Base-by-base conservation (phyloP, 2,888 invertebrate genomes). In the Lathronympha strigana region DNA sequence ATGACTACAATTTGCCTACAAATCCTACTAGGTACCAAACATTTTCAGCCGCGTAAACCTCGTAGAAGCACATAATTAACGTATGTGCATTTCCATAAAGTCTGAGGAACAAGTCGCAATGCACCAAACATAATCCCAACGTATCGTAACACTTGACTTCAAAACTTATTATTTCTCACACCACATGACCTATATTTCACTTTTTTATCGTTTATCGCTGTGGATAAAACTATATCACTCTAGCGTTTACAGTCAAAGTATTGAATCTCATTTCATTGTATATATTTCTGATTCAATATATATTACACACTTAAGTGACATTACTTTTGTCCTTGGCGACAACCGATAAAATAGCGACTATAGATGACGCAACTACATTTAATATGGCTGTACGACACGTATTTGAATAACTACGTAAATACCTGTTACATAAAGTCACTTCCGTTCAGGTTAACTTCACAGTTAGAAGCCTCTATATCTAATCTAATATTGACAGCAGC, bases 391-490 rank as follows among this genome's bases (percentile, higher is more conserved):
- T 19, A 40, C 2, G 45, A 45, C 13, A 38, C 2, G 43, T 21
- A 5, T 53, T 33, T 36, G 21, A n/a, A n/a, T 36, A 36, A 53
- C 21, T 36, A 53, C 53, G 17, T 31, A 57, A 11, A 25, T 45
- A 57, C 45, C 57, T 57, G 57, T 45, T 45, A 57, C 25, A 9
- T n/a, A 15, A 28, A 19, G n/a, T 43, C 43, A 55, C 43, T 57
- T n/a, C 31, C 31, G 43, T 25, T 36, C 9, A 36, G 9, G 11
- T 38, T 31, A 47, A 25, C 38, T 43, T 31, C 57, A 17, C 40
- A 31, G 28, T 40, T 40, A 45, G 57, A 31, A 55, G 43, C 55
- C 55, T 55, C 57, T 45, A 57, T 19, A 9, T 57, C 57, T 57
- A 57, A 19, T 43, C 43, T 45, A 55, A 19, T 45, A 57, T 45